These are phyloP conservation scores for Sphaerodactylus townsendi DNA, from an alignment of 2,113 vertebrate species.

Conservation along the genomic window DNA sequence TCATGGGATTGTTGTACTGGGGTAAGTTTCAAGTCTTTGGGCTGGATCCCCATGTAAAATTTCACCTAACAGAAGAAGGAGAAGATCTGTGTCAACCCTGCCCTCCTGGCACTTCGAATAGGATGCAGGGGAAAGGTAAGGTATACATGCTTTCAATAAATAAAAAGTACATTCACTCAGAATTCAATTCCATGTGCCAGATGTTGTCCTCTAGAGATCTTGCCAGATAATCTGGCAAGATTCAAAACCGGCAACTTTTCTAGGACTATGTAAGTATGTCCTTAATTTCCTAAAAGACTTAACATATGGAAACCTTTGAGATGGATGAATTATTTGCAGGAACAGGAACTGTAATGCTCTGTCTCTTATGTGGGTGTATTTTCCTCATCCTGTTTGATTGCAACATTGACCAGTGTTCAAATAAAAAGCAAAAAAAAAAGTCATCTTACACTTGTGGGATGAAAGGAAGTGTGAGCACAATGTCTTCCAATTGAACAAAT, in stretches of 20 bases:
- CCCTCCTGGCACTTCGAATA: background rate
- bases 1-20: too few relatives aligned
- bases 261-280: background rate
- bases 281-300: background rate
- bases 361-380: background rate
- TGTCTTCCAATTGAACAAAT: slow-evolving; percentile 9
- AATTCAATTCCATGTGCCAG: too few relatives aligned
- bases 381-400: background rate
- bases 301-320: background rate
- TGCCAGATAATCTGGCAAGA: background rate
- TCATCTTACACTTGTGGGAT: background rate
- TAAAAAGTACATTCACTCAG: background rate
- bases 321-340: background rate
- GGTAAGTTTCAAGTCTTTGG: too few relatives aligned
- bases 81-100: too few relatives aligned
- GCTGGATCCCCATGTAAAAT: too few relatives aligned
- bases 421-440: background rate
- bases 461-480: background rate
- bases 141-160: background rate
- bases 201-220: background rate
- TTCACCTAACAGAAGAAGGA: too few relatives aligned
- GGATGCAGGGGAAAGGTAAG: background rate
- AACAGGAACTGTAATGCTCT: background rate
- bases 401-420: background rate
- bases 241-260: background rate